Conservation (phyloP, 2,797 vertebrate species). For the Thamnophis elegans region DNA sequence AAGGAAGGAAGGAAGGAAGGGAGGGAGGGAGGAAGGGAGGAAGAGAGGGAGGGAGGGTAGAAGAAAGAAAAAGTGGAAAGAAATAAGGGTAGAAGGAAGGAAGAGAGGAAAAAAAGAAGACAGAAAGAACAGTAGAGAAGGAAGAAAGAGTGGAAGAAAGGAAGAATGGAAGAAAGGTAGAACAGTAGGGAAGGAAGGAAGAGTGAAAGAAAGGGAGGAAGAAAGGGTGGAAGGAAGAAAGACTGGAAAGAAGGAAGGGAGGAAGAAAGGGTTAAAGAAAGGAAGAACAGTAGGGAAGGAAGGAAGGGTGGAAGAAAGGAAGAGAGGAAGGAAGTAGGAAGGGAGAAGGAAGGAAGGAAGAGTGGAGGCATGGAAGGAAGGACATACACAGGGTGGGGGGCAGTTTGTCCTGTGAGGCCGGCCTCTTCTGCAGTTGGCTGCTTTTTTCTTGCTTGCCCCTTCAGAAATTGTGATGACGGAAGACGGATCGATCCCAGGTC, state of each 20-base stretch:
- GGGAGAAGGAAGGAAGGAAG: not conserved
- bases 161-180: too few species aligned
- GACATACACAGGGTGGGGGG: not conserved
- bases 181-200: too few species aligned
- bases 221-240: not conserved
- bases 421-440: not conserved
- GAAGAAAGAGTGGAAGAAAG: not conserved
- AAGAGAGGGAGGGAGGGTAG: not conserved
- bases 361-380: not conserved
- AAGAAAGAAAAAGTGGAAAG: too few species aligned
- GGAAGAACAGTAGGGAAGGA: too few species aligned
- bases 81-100: too few species aligned
- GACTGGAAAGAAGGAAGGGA: too few species aligned
- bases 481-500: conserved; percentile 70
- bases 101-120: too few species aligned
- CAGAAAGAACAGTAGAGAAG: too few species aligned
- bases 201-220: not conserved
- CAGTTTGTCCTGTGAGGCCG: too few species aligned
- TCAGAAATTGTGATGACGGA: conserved; percentile 43
- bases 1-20: not conserved
- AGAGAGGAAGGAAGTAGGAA: not conserved
- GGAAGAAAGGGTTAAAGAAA: too few species aligned
- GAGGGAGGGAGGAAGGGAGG: not conserved
- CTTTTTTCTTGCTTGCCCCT: conserved; percentile 12
- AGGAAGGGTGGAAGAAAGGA: too few species aligned